phyloP scores from a whole-genome alignment of 2,113 vertebrate species.

The Ancistrus triradiatus region DNA sequence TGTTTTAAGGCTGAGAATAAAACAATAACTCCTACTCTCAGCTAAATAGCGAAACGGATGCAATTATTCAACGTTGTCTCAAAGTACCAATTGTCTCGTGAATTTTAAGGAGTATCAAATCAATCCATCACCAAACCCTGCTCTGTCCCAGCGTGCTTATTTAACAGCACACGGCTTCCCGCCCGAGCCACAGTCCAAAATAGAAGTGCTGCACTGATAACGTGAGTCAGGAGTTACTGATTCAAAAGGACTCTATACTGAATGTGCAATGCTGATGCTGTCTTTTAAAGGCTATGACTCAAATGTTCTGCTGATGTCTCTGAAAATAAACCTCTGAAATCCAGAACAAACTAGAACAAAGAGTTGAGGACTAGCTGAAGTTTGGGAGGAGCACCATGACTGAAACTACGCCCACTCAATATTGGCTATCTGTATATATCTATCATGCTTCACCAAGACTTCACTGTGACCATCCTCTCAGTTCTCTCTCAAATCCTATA shows the following conservation, averaged over 20 bases:
- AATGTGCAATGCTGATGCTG: constrained; percentile 5
- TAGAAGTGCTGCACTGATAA: constrained; percentile 22
- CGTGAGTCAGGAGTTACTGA: constrained; percentile 33
- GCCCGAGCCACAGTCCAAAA: constrained; percentile 27
- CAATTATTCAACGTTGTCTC: constrained; percentile 25
- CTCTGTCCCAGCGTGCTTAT: not conserved
- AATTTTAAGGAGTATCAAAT: constrained; percentile 17
- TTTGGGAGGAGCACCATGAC: too few species aligned
- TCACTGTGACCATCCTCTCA: too few species aligned
- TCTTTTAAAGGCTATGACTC: too few species aligned
- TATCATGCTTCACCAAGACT: too few species aligned
- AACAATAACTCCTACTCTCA: constrained; percentile 34
- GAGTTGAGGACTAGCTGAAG: too few species aligned
- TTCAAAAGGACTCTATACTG: constrained; percentile 6
- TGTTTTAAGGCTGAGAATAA: constrained; percentile 13
- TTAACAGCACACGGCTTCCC: constrained; percentile 10
- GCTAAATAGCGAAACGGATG: constrained; percentile 19
- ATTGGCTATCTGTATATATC: too few species aligned
- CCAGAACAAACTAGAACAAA: not conserved
- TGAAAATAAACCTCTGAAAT: not conserved
- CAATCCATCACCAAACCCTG: not conserved
- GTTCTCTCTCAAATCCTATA: too few species aligned
- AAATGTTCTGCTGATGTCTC: too few species aligned
- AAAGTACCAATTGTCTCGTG: constrained; percentile 19
- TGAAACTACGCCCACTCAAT: too few species aligned